These are phyloP conservation scores for Emmelina monodactyla DNA, from an alignment of 2,888 invertebrate species.

Conservation along the genomic window DNA sequence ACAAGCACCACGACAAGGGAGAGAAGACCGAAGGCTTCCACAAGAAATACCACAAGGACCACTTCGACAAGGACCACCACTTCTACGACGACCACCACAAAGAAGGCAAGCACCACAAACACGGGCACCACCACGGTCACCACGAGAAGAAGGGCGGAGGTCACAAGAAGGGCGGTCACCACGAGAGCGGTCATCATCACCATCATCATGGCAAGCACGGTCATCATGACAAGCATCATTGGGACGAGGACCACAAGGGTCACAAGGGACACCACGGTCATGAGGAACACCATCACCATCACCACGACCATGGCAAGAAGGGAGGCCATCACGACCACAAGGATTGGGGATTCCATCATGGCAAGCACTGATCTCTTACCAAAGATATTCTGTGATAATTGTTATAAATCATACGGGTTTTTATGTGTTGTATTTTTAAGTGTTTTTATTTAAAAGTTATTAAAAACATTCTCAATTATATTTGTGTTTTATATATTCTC, in stretches of 20 bases:
- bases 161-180: constrained; percentile 58
- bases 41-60: constrained; percentile 57
- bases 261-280: constrained; percentile 59
- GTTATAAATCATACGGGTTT: constrained; percentile 28
- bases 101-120: constrained; percentile 57
- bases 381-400: constrained; percentile 43
- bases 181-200: constrained; percentile 50
- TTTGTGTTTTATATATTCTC: too few species aligned
- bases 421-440: too few species aligned
- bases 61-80: constrained; percentile 58
- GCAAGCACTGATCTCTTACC: constrained; percentile 46
- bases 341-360: constrained; percentile 55
- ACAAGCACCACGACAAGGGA: constrained; percentile 54
- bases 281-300: constrained; percentile 54
- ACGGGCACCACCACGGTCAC: constrained; percentile 53
- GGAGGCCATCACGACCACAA: constrained; percentile 53
- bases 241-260: constrained; percentile 52
- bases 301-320: constrained; percentile 59
- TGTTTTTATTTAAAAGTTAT: too few species aligned
- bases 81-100: constrained; percentile 56
- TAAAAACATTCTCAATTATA: too few species aligned
- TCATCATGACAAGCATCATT: constrained; percentile 54
- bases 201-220: constrained; percentile 53
- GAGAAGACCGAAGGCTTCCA: constrained; percentile 53
- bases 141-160: constrained; percentile 47